phyloP scores from a whole-genome alignment of 2,113 vertebrate genomes.

The Pampusana beccarii region DNA sequence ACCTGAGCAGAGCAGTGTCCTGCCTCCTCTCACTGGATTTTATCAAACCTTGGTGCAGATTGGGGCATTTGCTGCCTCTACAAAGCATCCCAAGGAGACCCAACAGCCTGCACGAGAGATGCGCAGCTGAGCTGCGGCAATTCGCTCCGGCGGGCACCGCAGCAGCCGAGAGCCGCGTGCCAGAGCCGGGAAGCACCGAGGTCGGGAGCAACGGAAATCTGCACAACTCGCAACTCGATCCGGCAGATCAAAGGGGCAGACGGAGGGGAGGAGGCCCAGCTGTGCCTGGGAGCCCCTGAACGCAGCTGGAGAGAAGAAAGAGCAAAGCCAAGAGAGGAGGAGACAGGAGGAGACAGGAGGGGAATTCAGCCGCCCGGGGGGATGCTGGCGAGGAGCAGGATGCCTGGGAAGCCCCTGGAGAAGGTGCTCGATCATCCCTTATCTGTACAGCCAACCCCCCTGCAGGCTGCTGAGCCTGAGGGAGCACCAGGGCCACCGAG shows the following conservation, averaged over 20 bases:
- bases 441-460: neutral
- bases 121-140: neutral
- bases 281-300: neutral
- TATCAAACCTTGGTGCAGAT: neutral
- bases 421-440: accelerated
- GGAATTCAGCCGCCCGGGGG: conserved; percentile 19
- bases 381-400: neutral
- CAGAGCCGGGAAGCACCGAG: neutral
- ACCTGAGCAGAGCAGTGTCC: neutral
- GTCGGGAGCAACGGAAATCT: neutral
- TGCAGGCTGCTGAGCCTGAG: accelerated
- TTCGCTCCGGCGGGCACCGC: neutral
- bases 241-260: neutral
- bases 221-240: neutral
- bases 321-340: neutral
- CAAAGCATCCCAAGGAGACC: neutral
- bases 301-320: neutral
- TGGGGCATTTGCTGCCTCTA: accelerated
- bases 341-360: neutral
- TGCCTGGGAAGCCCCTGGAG: neutral
- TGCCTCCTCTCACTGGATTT: neutral
- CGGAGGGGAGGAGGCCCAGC: neutral
- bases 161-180: too few species aligned
- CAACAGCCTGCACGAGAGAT: neutral
- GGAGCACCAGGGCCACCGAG: neutral